Evolutionary conservation across 1,140 invertebrate genomes (phyloP), one percentile per base, ranked within the genome.

Genomic region (Panulirus ornatus): DNA sequence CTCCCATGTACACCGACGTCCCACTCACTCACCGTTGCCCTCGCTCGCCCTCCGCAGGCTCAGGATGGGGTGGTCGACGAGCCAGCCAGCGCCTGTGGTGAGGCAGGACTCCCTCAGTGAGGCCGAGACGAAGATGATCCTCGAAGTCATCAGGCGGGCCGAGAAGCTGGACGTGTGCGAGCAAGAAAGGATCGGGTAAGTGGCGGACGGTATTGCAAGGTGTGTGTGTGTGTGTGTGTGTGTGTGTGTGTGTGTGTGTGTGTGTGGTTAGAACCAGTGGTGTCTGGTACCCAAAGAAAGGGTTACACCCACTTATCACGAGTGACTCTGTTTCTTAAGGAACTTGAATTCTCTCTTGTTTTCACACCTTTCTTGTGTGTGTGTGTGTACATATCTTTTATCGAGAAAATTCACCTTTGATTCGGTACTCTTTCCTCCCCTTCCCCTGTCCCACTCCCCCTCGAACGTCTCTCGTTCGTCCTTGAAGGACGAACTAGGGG

Each of bases 41-140:
- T 34, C 30, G 16, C 42, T 22, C 30, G 3, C 38, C 78, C 40
- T 40, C 30, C 30, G 0, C 78, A 88, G 87, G n/a, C 66, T 88
- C 9, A 88, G 75, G 79, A 88, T 88, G 87, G 87, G 87, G 9
- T 88, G 87, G 87, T 88, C 87, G 19, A 88, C 87, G 22, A 51
- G 51, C 9, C 87, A 88, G 34, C 87, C 87, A 0, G 78, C 47
- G 19, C 87, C 87, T 0, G 66, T 88, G n/a, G 71, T 63, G 27
- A 58, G 87, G 11, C 87, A 88, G 78, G 87, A 88, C 63, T 88
- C 87, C 0, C 78, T 88, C 0, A 73, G 78, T 0, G 87, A 88
- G 40, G 87, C 76, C 5, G 87, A 88, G 87, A 88, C 87, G 6
- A 88, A 88, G 78, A 88, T 88, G 8, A 88, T 88, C 40, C 76